Conservation (phyloP, 2,113 vertebrate genomes). For the Hirundichthys speculiger region DNA sequence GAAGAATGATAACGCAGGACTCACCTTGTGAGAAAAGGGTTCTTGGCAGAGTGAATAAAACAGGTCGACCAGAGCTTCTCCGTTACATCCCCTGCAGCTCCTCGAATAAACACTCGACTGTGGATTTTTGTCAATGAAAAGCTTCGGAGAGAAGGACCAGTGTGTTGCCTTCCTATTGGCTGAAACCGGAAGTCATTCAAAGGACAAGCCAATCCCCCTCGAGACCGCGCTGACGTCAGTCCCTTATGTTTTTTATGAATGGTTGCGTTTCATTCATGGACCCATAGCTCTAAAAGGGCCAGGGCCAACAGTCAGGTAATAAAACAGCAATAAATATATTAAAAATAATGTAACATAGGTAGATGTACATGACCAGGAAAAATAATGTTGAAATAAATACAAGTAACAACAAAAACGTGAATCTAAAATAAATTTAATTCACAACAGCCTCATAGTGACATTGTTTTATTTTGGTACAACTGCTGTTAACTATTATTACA, state of each 20-base stretch:
- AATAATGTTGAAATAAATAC: no score
- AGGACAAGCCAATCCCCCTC: slow-evolving; percentile 50
- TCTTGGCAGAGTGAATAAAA: slow-evolving; percentile 5
- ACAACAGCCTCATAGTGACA: no score
- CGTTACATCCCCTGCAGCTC: slow-evolving; percentile 52
- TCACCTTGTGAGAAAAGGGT: slow-evolving; percentile 44
- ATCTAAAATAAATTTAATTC: no score
- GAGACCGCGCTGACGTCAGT: slow-evolving; percentile 18
- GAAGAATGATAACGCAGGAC: slow-evolving; percentile 1
- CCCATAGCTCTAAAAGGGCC: slow-evolving; percentile 71
- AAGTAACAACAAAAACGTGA: no score
- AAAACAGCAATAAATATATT: neutral
- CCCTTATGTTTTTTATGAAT: slow-evolving; percentile 80
- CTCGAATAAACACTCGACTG: slow-evolving; percentile 56
- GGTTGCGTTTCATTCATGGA: slow-evolving; percentile 81
- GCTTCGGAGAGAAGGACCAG: slow-evolving; percentile 17
- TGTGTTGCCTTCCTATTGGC: slow-evolving; percentile 59
- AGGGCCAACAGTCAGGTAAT: neutral
- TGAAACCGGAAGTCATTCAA: slow-evolving; percentile 37
- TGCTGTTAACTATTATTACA: no score
- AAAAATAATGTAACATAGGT: neutral
- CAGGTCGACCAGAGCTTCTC: slow-evolving; percentile 10
- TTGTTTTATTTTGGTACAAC: no score
- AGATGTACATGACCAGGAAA: no score
- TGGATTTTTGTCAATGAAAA: slow-evolving; percentile 78